Evolutionary conservation across 2,888 invertebrate species (phyloP).

Genomic region (Zaprionus bogoriensis): DNA sequence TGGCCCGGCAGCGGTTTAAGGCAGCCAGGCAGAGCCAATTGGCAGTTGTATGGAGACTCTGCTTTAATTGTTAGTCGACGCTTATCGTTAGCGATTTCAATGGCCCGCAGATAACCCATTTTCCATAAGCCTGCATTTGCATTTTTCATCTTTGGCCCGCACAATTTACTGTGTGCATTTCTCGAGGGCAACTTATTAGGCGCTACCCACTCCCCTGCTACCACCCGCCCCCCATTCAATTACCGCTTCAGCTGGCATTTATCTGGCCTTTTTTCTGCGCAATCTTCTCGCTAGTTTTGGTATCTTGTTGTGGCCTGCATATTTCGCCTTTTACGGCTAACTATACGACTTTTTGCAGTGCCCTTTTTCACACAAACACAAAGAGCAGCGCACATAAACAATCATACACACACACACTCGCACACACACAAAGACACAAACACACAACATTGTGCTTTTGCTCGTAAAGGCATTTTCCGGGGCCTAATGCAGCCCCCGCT

Average conservation of each 20-base stretch:
- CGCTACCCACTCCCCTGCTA: no score
- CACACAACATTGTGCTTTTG: conserved; percentile 2
- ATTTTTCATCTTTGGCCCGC: no score
- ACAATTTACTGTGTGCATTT: no score
- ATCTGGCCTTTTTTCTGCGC: conserved; percentile 12
- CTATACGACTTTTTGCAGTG: conserved; percentile 61
- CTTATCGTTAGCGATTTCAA: no score
- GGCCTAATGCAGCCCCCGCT: conserved; percentile 38
- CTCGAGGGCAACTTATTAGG: no score
- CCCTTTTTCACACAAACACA: conserved; percentile 41
- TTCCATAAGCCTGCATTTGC: no score
- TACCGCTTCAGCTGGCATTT: not conserved
- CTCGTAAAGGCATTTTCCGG: conserved; percentile 43
- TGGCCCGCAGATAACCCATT: no score
- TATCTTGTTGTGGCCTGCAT: conserved; percentile 64
- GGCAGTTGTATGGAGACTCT: no score
- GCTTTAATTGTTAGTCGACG: no score
- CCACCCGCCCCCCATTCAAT: no score
- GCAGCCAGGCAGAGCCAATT: no score
- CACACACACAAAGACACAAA: not conserved
- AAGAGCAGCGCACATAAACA: not conserved
- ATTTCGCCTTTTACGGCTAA: conserved; percentile 55
- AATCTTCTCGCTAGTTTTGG: conserved; percentile 9
- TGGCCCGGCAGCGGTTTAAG: no score
- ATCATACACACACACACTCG: not conserved